A percentile compares a stretch with the other conserved stretches of the same genome.
These are phyloP conservation scores for Austrolebias charrua DNA, from an alignment of 2,797 vertebrate genomes.

Conservation along the genomic window DNA sequence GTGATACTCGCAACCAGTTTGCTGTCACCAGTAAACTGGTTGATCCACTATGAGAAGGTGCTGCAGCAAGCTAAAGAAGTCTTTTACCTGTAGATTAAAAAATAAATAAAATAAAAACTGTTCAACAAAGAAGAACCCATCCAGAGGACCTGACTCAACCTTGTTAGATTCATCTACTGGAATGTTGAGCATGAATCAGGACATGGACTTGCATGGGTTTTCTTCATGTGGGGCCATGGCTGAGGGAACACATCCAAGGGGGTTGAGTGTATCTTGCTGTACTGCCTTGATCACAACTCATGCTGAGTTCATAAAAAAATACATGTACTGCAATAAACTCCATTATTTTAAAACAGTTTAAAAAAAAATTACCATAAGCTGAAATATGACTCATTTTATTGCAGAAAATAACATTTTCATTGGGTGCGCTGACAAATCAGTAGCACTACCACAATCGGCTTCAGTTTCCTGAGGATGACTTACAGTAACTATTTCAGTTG, in stretches of 20 bases:
- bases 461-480: slow-evolving; percentile 46
- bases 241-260: slow-evolving; percentile 24
- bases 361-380: neutral
- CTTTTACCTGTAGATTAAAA: too few relatives aligned
- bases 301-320: neutral
- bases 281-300: slow-evolving; percentile 14
- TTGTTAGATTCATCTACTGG: too few relatives aligned
- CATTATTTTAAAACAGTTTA: too few relatives aligned
- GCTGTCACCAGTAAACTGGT: too few relatives aligned
- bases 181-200: too few relatives aligned
- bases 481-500: slow-evolving; percentile 36
- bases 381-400: slow-evolving; percentile 37
- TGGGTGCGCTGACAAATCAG: slow-evolving; percentile 41
- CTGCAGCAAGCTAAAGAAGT: too few relatives aligned
- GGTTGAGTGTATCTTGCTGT: slow-evolving; percentile 21
- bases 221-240: slow-evolving; percentile 52
- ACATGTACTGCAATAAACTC: neutral
- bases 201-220: slow-evolving; percentile 40
- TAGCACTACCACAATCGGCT: slow-evolving; percentile 38
- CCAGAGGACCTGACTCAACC: too few relatives aligned
- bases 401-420: slow-evolving; percentile 40
- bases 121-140: too few relatives aligned
- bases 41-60: too few relatives aligned
- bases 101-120: too few relatives aligned
- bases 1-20: too few relatives aligned